phyloP scores from a whole-genome alignment of 2,888 invertebrate genomes.

The Caenorhabditis sulstoni region DNA sequence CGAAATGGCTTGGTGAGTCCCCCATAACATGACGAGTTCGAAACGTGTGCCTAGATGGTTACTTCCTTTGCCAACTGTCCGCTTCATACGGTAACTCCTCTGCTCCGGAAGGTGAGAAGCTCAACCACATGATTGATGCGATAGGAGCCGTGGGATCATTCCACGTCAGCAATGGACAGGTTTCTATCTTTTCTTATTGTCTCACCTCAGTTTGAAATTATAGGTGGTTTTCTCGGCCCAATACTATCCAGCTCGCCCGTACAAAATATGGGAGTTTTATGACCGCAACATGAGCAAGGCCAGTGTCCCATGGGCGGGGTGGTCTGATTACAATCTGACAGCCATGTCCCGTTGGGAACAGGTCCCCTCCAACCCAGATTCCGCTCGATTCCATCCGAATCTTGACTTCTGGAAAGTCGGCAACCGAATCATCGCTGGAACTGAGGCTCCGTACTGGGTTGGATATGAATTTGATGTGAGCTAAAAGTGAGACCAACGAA shows the following conservation, averaged over 20 bases:
- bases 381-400: conserved; percentile 79
- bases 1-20: conserved; percentile 75
- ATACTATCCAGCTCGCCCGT: conserved; percentile 80
- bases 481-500: not conserved
- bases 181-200: conserved; percentile 12
- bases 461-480: conserved; percentile 80
- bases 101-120: conserved; percentile 76
- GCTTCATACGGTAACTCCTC: conserved; percentile 78
- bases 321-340: conserved; percentile 80
- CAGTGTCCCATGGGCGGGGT: conserved; percentile 78
- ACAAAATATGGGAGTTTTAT: conserved; percentile 81
- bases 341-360: conserved; percentile 79
- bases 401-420: conserved; percentile 80
- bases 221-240: conserved; percentile 79
- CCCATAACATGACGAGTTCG: not conserved
- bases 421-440: conserved; percentile 75
- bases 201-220: conserved; percentile 27
- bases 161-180: conserved; percentile 78
- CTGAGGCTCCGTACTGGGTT: conserved; percentile 80
- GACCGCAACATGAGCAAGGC: conserved; percentile 78
- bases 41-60: conserved; percentile 73
- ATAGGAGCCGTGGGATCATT: conserved; percentile 80
- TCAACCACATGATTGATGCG: conserved; percentile 80
- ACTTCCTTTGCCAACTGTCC: conserved; percentile 80
- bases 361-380: conserved; percentile 70